These are phyloP conservation scores for Galerucella pusilla DNA, from an alignment of 2,888 invertebrate genomes.

Conservation along the genomic window DNA sequence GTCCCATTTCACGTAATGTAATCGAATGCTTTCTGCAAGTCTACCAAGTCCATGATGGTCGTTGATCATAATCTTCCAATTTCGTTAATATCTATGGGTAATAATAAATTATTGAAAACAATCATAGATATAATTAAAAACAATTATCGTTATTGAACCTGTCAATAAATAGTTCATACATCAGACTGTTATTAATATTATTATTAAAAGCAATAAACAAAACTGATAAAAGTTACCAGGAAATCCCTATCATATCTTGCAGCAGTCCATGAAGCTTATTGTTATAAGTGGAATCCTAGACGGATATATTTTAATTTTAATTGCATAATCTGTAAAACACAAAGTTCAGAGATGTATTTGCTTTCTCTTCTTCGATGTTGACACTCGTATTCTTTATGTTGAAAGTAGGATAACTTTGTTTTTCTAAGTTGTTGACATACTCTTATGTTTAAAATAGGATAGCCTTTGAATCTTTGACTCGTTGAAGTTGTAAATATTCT, in stretches of 20 bases:
- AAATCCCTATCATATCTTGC: constrained; percentile 19
- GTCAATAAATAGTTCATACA: constrained; percentile 22
- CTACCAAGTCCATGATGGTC: neutral
- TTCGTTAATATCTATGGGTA: neutral
- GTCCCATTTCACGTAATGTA: no score
- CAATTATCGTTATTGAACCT: constrained; percentile 25
- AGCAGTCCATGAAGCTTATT: constrained; percentile 6
- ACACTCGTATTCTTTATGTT: constrained; percentile 8
- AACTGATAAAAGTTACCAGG: constrained; percentile 11
- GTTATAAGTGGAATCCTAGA: constrained; percentile 21
- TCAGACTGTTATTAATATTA: constrained; percentile 3
- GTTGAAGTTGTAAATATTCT: neutral
- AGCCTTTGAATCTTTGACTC: constrained; percentile 12
- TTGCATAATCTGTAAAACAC: constrained; percentile 21
- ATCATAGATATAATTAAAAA: constrained; percentile 4
- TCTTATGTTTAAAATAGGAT: constrained; percentile 8
- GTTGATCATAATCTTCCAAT: neutral
- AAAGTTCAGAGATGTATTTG: constrained; percentile 13
- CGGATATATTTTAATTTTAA: constrained; percentile 5
- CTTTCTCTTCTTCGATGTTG: constrained; percentile 12
- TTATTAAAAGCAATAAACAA: constrained; percentile 14
- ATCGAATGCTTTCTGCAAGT: neutral
- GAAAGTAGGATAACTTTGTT: constrained; percentile 8
- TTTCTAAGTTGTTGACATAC: constrained; percentile 14
- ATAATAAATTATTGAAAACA: neutral